These are phyloP conservation scores for Scaptomyza reducta DNA, from an alignment of 2,888 invertebrate genomes.

Conservation along the genomic window DNA sequence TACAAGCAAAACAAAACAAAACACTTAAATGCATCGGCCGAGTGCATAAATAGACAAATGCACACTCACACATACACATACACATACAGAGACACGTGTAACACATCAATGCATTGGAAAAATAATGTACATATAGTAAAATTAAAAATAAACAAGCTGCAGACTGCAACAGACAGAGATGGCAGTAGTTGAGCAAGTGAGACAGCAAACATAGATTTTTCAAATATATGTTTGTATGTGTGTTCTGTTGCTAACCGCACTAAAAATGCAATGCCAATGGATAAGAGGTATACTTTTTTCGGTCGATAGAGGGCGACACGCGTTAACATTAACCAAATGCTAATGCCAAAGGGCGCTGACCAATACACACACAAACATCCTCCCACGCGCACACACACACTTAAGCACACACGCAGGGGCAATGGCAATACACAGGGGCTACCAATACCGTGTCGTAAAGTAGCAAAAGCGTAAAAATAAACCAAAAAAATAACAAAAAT, in stretches of 20 bases:
- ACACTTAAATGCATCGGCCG: conserved; percentile 63
- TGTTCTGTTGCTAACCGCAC: conserved; percentile 72
- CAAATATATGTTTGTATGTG: conserved; percentile 9
- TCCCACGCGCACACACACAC: conserved; percentile 1
- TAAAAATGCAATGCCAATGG: conserved; percentile 49
- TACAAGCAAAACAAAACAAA: conserved; percentile 71
- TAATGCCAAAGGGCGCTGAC: conserved; percentile 71
- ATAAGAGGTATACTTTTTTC: conserved; percentile 42
- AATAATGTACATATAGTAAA: conserved; percentile 70
- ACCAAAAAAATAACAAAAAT: conserved; percentile 62
- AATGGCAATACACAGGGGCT: conserved; percentile 38
- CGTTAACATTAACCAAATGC: conserved; percentile 77
- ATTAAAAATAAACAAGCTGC: conserved; percentile 70
- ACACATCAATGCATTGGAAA: conserved; percentile 40
- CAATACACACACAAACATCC: conserved; percentile 17
- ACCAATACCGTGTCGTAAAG: conserved; percentile 66
- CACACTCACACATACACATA: conserved; percentile 21
- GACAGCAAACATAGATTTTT: conserved; percentile 20
- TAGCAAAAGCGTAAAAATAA: conserved; percentile 42
- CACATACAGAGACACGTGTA: conserved; percentile 1
- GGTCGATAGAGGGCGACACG: conserved; percentile 53
- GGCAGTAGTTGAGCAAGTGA: conserved; percentile 31
- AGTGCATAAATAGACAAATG: conserved; percentile 66
- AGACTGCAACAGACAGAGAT: conserved; percentile 42
- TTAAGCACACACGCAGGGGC: conserved; percentile 37